Conservation (phyloP, 2,113 vertebrate genomes). For the Zosterops hypoxanthus region DNA sequence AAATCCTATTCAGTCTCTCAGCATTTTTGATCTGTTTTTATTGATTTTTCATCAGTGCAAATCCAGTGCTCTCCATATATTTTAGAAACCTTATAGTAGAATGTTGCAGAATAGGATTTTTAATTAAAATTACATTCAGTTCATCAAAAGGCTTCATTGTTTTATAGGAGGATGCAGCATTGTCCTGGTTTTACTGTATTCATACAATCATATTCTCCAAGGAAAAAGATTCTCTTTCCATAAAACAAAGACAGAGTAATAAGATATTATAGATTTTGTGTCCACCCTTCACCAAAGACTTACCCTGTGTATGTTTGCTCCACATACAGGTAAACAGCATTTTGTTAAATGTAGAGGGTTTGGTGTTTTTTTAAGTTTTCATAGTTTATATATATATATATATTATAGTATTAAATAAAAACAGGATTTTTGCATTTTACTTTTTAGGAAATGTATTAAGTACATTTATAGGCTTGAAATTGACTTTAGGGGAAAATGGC, state of each 20-base stretch:
- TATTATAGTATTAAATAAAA: constrained; percentile 24
- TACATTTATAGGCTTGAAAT: constrained; percentile 27
- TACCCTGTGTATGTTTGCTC: constrained; percentile 45
- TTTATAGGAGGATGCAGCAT: neutral
- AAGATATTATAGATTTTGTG: constrained; percentile 54
- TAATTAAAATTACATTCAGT: constrained; percentile 70
- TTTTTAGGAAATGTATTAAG: neutral
- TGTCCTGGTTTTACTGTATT: constrained; percentile 20
- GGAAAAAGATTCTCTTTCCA: constrained; percentile 5
- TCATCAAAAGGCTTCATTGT: constrained; percentile 2
- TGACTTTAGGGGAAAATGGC: neutral
- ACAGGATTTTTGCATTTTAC: neutral
- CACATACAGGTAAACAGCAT: constrained; percentile 34
- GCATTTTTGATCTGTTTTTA: constrained; percentile 77
- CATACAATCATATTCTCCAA: neutral
- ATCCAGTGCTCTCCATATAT: constrained; percentile 54
- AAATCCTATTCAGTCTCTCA: constrained; percentile 72
- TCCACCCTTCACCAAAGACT: constrained; percentile 39
- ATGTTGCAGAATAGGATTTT: constrained; percentile 45
- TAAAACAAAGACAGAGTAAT: constrained; percentile 43
- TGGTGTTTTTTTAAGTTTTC: neutral
- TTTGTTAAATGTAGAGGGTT: neutral
- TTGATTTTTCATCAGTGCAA: constrained; percentile 80
- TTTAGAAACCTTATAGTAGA: constrained; percentile 40
- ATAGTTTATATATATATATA: neutral